phyloP scores from a whole-genome alignment of 2,113 vertebrate species.

The Triplophysa siluroides region DNA sequence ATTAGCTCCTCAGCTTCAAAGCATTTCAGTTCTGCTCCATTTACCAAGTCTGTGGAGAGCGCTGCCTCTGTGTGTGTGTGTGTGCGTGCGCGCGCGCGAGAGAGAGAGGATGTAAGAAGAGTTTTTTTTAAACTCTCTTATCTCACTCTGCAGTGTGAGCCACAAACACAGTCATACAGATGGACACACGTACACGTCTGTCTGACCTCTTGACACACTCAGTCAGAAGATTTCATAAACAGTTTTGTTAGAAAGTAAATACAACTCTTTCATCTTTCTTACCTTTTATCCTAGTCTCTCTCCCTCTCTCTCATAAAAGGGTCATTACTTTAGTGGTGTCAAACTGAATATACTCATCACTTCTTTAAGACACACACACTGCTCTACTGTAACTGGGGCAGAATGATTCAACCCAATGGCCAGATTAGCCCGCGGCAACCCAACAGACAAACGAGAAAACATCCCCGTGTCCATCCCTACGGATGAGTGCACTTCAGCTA shows the following conservation, averaged over 20 bases:
- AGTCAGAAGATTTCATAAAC: constrained; percentile 39
- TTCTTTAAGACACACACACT: constrained; percentile 5
- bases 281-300: constrained; percentile 18
- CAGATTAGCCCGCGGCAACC: constrained; percentile 50
- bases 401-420: constrained; percentile 73
- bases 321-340: constrained; percentile 48
- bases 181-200: neutral
- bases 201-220: constrained; percentile 34
- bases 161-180: constrained; percentile 43
- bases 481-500: constrained; percentile 26
- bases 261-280: constrained; percentile 20
- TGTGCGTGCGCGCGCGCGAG: constrained; percentile 34
- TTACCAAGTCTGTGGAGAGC: constrained; percentile 65
- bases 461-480: constrained; percentile 29
- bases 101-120: constrained; percentile 24
- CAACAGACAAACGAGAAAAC: constrained; percentile 48
- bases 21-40: constrained; percentile 79
- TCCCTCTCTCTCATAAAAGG: constrained; percentile 35
- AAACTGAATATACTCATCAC: constrained; percentile 46
- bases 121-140: constrained; percentile 54
- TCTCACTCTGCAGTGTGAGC: constrained; percentile 67
- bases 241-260: constrained; percentile 40
- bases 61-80: constrained; percentile 37
- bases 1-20: constrained; percentile 78
- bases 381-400: constrained; percentile 72